Evolutionary conservation across 2,888 invertebrate species (phyloP).

Genomic region (Pelosia muscerda): DNA sequence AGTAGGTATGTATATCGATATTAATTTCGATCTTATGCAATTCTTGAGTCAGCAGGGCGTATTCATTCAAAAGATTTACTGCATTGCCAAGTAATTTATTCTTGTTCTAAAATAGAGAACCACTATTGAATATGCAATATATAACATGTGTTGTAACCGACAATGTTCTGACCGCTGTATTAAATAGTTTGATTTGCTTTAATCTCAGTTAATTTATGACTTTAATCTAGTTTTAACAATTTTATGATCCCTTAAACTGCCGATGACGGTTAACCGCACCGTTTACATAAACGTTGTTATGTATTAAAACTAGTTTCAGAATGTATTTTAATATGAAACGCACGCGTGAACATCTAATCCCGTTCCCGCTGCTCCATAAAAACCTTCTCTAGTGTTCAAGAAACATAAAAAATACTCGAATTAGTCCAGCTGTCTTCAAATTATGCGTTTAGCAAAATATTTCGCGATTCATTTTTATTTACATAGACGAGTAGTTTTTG

Average conservation of each 20-base stretch:
- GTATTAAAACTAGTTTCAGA: not conserved
- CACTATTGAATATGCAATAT: not conserved
- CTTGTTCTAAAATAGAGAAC: not conserved
- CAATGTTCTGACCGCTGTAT: not conserved
- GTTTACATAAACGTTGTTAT: not conserved
- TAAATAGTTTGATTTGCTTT: not conserved
- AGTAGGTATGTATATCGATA: too few species aligned
- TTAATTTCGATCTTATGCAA: not conserved
- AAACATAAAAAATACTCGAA: too few species aligned
- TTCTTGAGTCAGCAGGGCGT: not conserved
- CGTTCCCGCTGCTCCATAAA: too few species aligned
- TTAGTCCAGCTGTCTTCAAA: too few species aligned
- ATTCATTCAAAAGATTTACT: not conserved
- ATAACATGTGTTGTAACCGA: slow-evolving; percentile 5
- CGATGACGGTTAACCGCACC: not conserved
- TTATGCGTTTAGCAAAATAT: too few species aligned
- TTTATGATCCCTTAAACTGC: slow-evolving; percentile 7
- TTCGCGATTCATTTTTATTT: too few species aligned
- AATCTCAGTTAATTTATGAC: too few species aligned
- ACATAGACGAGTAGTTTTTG: not conserved
- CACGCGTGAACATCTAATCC: too few species aligned
- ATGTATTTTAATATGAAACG: not conserved
- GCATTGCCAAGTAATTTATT: slow-evolving; percentile 2
- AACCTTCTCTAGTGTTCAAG: too few species aligned
- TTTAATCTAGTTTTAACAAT: not conserved